Conservation (phyloP, 2,888 invertebrate genomes). For the Erebia aethiops region DNA sequence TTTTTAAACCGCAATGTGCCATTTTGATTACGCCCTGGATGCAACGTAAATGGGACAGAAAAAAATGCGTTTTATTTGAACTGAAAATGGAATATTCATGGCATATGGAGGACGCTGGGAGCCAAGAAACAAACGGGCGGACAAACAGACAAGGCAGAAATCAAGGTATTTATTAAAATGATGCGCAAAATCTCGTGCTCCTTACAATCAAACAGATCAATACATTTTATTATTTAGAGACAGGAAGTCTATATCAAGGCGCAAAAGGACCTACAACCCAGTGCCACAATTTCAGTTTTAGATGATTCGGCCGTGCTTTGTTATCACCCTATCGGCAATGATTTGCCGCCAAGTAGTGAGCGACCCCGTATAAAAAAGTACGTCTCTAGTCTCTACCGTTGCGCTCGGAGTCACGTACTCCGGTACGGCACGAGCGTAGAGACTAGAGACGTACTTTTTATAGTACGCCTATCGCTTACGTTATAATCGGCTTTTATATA, state of each 20-base stretch:
- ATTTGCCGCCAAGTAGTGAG: too few species aligned
- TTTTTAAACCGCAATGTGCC: conserved; percentile 46
- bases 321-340: too few species aligned
- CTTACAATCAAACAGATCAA: neutral
- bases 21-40: conserved; percentile 49
- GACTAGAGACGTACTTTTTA: too few species aligned
- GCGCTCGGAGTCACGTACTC: too few species aligned
- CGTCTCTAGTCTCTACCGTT: too few species aligned
- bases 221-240: neutral
- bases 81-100: conserved; percentile 78
- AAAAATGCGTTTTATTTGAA: conserved; percentile 45
- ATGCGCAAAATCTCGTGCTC: neutral
- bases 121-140: conserved; percentile 59
- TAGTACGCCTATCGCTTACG: too few species aligned
- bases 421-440: too few species aligned
- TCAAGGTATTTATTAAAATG: conserved; percentile 58
- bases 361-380: too few species aligned
- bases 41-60: conserved; percentile 47
- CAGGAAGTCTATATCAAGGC: neutral
- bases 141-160: conserved; percentile 56
- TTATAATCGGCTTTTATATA: too few species aligned
- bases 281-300: too few species aligned
- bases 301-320: too few species aligned
- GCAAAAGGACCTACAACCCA: too few species aligned
- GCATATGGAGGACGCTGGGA: conserved; percentile 71